Conservation (phyloP, 2,797 vertebrate genomes). For the Smutsia gigantea region DNA sequence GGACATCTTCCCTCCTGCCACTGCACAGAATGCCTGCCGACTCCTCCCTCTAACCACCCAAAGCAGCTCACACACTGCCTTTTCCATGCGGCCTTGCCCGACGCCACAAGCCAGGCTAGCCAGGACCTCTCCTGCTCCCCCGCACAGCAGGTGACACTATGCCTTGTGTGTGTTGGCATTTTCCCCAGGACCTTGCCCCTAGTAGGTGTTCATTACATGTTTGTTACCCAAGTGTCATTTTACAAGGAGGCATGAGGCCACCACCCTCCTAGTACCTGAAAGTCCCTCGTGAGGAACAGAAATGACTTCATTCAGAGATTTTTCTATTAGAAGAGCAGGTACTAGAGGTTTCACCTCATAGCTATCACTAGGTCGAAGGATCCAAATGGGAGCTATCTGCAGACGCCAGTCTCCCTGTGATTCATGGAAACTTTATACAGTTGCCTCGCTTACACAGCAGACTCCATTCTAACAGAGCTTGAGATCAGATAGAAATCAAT, state of each 20-base stretch:
- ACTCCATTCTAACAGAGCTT: conserved; percentile 18
- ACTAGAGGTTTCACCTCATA: not conserved
- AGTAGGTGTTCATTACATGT: not conserved
- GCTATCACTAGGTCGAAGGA: not conserved
- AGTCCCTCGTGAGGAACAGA: not conserved
- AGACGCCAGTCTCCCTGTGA: not conserved
- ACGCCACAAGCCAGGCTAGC: not conserved
- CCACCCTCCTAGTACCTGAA: not conserved
- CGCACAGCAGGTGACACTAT: not conserved
- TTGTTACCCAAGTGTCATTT: not conserved
- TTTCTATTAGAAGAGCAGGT: not conserved
- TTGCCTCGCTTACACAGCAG: not conserved
- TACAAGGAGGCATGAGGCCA: not conserved
- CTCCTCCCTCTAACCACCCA: not conserved
- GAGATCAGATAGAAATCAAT: not conserved
- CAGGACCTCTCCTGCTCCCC: not conserved
- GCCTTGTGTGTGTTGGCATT: not conserved
- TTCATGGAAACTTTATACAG: not conserved
- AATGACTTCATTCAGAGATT: not conserved
- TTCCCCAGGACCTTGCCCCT: not conserved
- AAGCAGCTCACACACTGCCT: not conserved
- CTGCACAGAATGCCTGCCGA: not conserved
- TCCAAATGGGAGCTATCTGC: not conserved
- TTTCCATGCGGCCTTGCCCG: not conserved
- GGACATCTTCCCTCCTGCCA: not conserved